A percentile compares a stretch with the other conserved stretches of the same genome.
Conservation (phyloP, 2,113 vertebrate genomes). For the Psilopsiagon aurifrons region DNA sequence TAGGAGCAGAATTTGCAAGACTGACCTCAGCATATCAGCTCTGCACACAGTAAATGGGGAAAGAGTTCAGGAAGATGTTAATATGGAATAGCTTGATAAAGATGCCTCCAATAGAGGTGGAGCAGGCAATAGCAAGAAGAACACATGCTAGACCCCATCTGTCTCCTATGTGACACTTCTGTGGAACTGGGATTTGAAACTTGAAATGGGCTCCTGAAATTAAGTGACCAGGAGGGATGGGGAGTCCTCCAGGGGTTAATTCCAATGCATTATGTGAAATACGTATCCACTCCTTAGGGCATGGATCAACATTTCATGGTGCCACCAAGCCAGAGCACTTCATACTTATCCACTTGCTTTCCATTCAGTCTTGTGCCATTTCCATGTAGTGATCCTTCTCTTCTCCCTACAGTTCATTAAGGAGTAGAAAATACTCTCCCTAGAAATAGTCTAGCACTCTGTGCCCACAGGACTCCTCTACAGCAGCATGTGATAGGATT, state of each 20-base stretch:
- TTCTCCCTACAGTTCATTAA: background rate
- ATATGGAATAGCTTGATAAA: background rate
- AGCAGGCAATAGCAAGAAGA: background rate
- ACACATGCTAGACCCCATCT: background rate
- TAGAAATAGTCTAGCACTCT: background rate
- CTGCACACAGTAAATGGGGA: background rate
- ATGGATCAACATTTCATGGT: rapidly evolving
- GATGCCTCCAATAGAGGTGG: background rate
- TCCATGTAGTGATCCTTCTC: background rate
- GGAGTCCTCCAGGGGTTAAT: background rate
- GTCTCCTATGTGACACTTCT: background rate
- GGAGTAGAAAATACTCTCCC: background rate
- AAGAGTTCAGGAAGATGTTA: background rate
- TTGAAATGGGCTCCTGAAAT: background rate
- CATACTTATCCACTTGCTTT: background rate
- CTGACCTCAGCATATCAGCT: background rate
- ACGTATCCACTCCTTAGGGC: background rate
- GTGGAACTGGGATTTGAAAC: background rate
- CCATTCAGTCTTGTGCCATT: rapidly evolving
- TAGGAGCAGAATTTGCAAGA: background rate
- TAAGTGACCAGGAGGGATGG: background rate
- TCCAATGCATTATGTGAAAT: background rate
- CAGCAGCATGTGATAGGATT: rapidly evolving
- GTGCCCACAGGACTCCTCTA: background rate
- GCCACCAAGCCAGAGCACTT: rapidly evolving